phyloP scores from a whole-genome alignment of 2,113 vertebrate genomes.

The Gnathonemus longibarbis region DNA sequence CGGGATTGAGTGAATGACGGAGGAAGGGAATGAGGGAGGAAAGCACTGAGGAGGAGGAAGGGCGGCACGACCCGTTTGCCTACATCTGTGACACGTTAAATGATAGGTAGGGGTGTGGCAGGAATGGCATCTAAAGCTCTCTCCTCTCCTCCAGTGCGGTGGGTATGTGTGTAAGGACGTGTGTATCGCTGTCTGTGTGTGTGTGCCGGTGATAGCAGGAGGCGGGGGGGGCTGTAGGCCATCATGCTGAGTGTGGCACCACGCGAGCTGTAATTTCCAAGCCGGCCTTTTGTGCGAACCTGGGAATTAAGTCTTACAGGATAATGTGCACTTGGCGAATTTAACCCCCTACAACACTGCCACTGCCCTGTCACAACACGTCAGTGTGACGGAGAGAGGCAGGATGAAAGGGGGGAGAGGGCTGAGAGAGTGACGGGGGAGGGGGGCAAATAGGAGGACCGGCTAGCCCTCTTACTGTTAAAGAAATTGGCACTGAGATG shows the following conservation, averaged over 20 bases:
- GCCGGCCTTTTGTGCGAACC: constrained; percentile 64
- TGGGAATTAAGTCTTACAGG: constrained; percentile 70
- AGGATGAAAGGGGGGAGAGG: neutral
- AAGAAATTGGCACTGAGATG: neutral
- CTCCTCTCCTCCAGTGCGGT: neutral
- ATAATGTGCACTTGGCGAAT: constrained; percentile 69
- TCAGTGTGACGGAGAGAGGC: constrained; percentile 18
- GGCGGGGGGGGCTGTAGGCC: constrained; percentile 36
- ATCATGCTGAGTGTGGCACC: constrained; percentile 51
- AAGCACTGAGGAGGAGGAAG: neutral
- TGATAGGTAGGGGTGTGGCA: neutral
- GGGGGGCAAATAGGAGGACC: neutral
- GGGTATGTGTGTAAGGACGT: constrained; percentile 33
- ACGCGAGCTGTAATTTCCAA: constrained; percentile 64
- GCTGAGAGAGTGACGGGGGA: constrained; percentile 21
- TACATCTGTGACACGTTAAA: neutral
- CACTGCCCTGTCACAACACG: constrained; percentile 68
- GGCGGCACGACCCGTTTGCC: constrained; percentile 19
- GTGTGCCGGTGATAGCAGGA: constrained; percentile 15
- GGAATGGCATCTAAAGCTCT: constrained; percentile 2
- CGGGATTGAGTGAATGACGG: neutral
- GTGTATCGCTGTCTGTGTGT: neutral
- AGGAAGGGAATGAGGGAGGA: constrained; percentile 11
- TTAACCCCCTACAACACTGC: constrained; percentile 64
- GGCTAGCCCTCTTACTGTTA: neutral